Conservation (phyloP, 2,113 vertebrate genomes). For the Elaphurus davidianus region DNA sequence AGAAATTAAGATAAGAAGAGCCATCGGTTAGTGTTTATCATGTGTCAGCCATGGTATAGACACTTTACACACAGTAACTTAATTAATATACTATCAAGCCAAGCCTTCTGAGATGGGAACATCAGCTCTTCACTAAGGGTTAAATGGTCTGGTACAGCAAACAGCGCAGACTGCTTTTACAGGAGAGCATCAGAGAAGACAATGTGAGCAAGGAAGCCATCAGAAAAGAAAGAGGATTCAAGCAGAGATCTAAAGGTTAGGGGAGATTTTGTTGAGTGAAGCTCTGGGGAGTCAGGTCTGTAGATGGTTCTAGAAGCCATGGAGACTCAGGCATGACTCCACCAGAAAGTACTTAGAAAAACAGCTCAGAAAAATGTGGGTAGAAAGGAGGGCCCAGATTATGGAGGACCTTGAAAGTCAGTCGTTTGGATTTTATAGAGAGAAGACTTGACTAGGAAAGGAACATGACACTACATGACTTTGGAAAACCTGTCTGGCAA, state of each 20-base stretch:
- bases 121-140: neutral
- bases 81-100: neutral
- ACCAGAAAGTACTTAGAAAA: neutral
- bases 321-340: neutral
- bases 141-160: neutral
- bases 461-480: constrained; percentile 32
- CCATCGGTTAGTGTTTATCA: neutral
- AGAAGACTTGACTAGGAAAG: constrained; percentile 6
- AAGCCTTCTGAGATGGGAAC: neutral
- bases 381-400: neutral
- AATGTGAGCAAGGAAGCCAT: neutral
- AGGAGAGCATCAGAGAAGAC: neutral
- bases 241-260: neutral
- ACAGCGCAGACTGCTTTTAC: neutral
- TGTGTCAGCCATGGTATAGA: neutral
- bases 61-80: neutral
- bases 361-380: neutral
- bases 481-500: constrained; percentile 57
- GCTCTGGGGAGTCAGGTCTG: neutral
- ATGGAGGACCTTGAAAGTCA: neutral
- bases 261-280: neutral
- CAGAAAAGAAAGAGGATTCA: neutral
- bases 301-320: neutral
- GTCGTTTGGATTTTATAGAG: constrained; percentile 36
- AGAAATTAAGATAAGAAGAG: neutral